These are phyloP conservation scores for Spheniscus humboldti DNA, from an alignment of 2,797 vertebrate species.

Conservation along the genomic window DNA sequence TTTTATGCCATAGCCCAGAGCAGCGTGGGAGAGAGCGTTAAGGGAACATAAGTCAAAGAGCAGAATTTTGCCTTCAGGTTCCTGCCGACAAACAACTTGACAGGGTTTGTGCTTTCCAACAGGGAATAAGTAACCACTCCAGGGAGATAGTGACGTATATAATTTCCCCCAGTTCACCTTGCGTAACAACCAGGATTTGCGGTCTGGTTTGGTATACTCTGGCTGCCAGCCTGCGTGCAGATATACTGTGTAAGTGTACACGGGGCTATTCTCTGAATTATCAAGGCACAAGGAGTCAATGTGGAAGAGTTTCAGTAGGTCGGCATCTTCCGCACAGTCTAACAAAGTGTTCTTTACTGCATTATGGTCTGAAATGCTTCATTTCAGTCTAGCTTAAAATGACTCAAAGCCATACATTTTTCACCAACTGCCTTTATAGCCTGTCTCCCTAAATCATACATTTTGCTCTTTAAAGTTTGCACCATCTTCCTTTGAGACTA, in stretches of 20 bases:
- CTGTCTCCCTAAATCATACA: constrained; percentile 40
- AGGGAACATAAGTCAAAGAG: constrained; percentile 48
- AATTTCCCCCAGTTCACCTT: not conserved
- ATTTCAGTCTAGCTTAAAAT: not conserved
- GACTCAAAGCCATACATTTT: constrained; percentile 45
- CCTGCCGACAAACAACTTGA: constrained; percentile 18
- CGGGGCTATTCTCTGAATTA: not conserved
- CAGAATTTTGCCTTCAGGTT: constrained; percentile 29
- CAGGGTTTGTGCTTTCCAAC: not conserved
- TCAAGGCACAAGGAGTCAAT: not conserved
- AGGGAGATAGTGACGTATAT: not conserved
- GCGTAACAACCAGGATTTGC: not conserved
- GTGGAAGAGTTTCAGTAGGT: not conserved
- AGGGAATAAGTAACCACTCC: not conserved
- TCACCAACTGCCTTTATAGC: not conserved
- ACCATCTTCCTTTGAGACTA: constrained; percentile 41
- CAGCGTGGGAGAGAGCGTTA: constrained; percentile 31
- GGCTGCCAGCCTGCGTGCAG: not conserved
- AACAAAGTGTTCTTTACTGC: not conserved
- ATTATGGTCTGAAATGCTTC: not conserved
- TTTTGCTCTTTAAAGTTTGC: constrained; percentile 52
- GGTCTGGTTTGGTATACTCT: not conserved
- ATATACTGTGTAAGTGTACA: not conserved
- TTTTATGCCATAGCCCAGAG: constrained; percentile 30
- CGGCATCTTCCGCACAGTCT: not conserved